These are phyloP conservation scores for Neria commutata DNA, from an alignment of 2,888 invertebrate genomes.

Conservation along the genomic window DNA sequence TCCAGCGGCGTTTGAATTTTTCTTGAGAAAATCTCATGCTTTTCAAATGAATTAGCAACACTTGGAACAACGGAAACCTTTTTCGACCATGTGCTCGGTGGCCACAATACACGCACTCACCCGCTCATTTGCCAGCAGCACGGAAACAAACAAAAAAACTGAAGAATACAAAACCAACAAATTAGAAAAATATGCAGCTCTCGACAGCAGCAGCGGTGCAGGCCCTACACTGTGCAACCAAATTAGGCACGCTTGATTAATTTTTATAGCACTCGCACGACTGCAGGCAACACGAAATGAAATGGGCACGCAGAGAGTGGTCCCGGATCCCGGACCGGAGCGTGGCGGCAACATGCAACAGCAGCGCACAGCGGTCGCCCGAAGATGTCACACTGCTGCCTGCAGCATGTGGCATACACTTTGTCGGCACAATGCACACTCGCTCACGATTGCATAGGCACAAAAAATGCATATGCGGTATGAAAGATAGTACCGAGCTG, in stretches of 20 bases:
- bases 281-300: conserved; percentile 5
- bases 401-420: neutral
- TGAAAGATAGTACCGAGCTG: neutral
- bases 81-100: too few species aligned
- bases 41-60: too few species aligned
- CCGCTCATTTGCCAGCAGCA: too few species aligned
- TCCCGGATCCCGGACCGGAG: neutral
- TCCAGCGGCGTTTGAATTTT: too few species aligned
- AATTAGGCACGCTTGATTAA: conserved; percentile 49
- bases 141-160: neutral
- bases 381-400: neutral
- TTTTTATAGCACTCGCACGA: conserved; percentile 38
- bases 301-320: too few species aligned
- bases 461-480: neutral
- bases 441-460: neutral
- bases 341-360: neutral
- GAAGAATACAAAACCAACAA: neutral
- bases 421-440: neutral
- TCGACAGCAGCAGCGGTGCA: too few species aligned
- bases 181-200: too few species aligned
- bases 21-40: too few species aligned
- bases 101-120: too few species aligned
- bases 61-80: too few species aligned
- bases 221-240: too few species aligned
- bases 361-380: neutral